Percentiles rank a stretch among this genome's conserved stretches.
phyloP scores from a whole-genome alignment of 1,140 invertebrate genomes.

The Brachionus rotundiformis region DNA sequence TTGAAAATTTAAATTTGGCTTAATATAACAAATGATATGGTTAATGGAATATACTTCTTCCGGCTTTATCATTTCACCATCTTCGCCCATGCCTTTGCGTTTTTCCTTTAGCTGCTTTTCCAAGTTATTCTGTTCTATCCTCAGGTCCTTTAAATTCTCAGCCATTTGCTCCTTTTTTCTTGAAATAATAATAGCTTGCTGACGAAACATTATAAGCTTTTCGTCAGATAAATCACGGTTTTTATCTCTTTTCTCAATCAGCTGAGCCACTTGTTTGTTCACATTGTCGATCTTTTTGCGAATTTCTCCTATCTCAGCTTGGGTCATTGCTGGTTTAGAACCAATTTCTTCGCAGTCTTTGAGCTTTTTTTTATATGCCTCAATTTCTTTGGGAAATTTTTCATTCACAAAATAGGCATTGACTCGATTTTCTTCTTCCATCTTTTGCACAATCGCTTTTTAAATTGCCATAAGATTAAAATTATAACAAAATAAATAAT shows the following conservation, averaged over 20 bases:
- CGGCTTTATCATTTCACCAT: constrained; percentile 71
- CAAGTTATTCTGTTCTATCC: constrained; percentile 68
- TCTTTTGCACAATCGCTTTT: constrained; percentile 67
- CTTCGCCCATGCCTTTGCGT: constrained; percentile 64
- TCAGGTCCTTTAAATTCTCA: constrained; percentile 71
- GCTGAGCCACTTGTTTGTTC: constrained; percentile 69
- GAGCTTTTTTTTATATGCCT: constrained; percentile 69
- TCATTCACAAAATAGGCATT: constrained; percentile 76
- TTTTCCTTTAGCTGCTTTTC: constrained; percentile 68
- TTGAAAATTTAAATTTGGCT: constrained; percentile 49
- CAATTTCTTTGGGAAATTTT: constrained; percentile 75
- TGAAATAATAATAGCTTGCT: constrained; percentile 77
- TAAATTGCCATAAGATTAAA: background rate
- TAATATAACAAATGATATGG: too few species aligned
- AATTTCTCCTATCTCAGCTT: constrained; percentile 68
- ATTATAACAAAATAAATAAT: too few species aligned
- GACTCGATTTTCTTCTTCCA: constrained; percentile 76
- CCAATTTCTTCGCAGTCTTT: constrained; percentile 72
- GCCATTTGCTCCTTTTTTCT: constrained; percentile 76
- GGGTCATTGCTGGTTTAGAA: constrained; percentile 71
- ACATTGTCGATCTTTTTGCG: constrained; percentile 67
- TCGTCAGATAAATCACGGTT: constrained; percentile 69
- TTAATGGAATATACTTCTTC: constrained; percentile 68
- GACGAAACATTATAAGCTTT: constrained; percentile 77
- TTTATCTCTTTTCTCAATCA: constrained; percentile 66